phyloP scores from a whole-genome alignment of 2,113 vertebrate genomes.

The Ginglymostoma cirratum region DNA sequence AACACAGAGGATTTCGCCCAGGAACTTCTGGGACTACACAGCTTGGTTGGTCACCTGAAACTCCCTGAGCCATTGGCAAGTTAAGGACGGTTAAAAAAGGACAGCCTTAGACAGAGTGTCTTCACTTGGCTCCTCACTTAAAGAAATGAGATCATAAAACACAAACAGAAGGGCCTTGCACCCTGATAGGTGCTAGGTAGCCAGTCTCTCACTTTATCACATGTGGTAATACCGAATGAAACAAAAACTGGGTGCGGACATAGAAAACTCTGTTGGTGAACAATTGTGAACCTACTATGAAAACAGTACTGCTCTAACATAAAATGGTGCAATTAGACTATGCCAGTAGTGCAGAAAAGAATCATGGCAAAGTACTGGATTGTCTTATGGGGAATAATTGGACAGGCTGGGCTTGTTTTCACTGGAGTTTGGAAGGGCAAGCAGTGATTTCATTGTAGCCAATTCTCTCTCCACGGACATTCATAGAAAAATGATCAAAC shows the following conservation, averaged over 20 bases:
- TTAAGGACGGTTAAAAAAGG: not conserved
- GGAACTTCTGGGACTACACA: not conserved
- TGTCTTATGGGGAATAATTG: too few relatives aligned
- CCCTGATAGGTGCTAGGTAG: not conserved
- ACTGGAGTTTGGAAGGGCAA: too few relatives aligned
- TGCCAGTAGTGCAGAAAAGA: not conserved
- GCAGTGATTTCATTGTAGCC: too few relatives aligned
- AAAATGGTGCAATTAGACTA: not conserved
- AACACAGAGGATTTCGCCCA: not conserved
- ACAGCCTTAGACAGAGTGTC: not conserved
- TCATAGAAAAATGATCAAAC: too few relatives aligned
- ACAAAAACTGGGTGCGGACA: not conserved
- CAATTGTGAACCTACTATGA: not conserved
- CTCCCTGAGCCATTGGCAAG: not conserved
- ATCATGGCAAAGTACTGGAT: not conserved
- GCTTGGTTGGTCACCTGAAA: not conserved
- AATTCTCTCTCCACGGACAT: too few relatives aligned
- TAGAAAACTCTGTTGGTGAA: not conserved
- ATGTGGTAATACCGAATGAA: not conserved
- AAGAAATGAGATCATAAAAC: not conserved
- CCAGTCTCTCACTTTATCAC: not conserved
- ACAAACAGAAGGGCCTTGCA: not conserved
- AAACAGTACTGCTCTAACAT: not conserved
- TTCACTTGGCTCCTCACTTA: not conserved
- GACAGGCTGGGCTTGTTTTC: too few relatives aligned